Evolutionary conservation across 2,113 vertebrate species (phyloP).

Genomic region (Ptilorrhoa leucosticta): DNA sequence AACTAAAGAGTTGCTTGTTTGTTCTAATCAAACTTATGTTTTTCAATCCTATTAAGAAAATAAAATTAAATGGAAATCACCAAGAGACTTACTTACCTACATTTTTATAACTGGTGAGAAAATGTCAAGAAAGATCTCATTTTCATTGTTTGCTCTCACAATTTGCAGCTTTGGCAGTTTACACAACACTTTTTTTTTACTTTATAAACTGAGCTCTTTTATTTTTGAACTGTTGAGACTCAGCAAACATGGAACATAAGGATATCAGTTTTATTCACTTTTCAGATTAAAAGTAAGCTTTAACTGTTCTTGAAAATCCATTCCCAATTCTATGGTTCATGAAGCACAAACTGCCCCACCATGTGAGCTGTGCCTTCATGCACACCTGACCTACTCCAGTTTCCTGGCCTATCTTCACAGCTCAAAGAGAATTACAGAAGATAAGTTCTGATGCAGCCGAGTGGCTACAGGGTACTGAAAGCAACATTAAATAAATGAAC

Average conservation of each 20-base stretch:
- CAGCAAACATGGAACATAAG: not conserved
- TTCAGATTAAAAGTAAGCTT: not conserved
- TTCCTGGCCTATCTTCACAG: slow-evolving; percentile 43
- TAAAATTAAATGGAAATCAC: not conserved
- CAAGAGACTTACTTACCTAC: not conserved
- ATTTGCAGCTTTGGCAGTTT: not conserved
- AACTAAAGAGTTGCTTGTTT: not conserved
- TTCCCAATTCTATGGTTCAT: not conserved
- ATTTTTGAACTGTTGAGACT: not conserved
- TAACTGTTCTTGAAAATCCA: not conserved
- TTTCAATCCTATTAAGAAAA: not conserved
- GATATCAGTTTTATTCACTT: not conserved
- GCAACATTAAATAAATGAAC: slow-evolving; percentile 39
- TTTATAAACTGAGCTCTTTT: not conserved
- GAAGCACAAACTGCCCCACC: not conserved
- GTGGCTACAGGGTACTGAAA: slow-evolving; percentile 37
- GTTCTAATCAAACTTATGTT: not conserved
- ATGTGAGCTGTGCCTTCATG: not conserved
- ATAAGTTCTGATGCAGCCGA: slow-evolving; percentile 44
- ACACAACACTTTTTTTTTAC: not conserved
- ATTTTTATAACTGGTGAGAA: not conserved
- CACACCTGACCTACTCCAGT: slow-evolving; percentile 28
- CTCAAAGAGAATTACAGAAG: slow-evolving; percentile 47
- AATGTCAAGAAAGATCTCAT: not conserved
- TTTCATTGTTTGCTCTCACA: not conserved